phyloP scores from a whole-genome alignment of 1,140 invertebrate species.

The Drosophila kohkoa region DNA sequence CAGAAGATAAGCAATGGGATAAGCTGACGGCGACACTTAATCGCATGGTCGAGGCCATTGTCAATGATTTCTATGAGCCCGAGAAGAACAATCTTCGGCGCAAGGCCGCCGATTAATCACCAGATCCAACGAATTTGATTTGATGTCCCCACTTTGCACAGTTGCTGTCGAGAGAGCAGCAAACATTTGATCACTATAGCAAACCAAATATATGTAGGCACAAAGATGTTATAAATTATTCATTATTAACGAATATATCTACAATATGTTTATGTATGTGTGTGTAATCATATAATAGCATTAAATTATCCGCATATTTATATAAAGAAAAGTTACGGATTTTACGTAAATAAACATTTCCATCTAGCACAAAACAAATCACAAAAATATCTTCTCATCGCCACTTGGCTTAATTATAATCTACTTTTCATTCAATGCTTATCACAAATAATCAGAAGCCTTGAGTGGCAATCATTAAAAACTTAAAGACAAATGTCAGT shows the following conservation, averaged over 20 bases:
- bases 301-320: constrained; percentile 30
- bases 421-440: neutral
- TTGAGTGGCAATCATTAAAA: constrained; percentile 30
- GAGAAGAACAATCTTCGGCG: constrained; percentile 89
- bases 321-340: constrained; percentile 14
- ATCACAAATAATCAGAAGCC: neutral
- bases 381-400: constrained; percentile 2
- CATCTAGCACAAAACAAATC: constrained; percentile 13
- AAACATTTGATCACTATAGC: constrained; percentile 11
- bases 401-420: constrained; percentile 11
- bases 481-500: constrained; percentile 2
- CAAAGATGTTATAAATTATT: constrained; percentile 25
- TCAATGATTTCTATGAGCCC: constrained; percentile 93
- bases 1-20: constrained; percentile 89
- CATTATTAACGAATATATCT: constrained; percentile 21
- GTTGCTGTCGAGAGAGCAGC: constrained; percentile 15
- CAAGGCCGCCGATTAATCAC: constrained; percentile 60
- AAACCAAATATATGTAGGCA: constrained; percentile 32
- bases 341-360: constrained; percentile 33
- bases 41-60: constrained; percentile 92
- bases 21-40: constrained; percentile 88
- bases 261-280: constrained; percentile 11
- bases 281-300: neutral
- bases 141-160: constrained; percentile 23
- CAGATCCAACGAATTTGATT: constrained; percentile 23